Evolutionary conservation across 2,113 vertebrate genomes (phyloP), one percentile per base, ranked within the genome.

Genomic region (Psilopsiagon aurifrons): DNA sequence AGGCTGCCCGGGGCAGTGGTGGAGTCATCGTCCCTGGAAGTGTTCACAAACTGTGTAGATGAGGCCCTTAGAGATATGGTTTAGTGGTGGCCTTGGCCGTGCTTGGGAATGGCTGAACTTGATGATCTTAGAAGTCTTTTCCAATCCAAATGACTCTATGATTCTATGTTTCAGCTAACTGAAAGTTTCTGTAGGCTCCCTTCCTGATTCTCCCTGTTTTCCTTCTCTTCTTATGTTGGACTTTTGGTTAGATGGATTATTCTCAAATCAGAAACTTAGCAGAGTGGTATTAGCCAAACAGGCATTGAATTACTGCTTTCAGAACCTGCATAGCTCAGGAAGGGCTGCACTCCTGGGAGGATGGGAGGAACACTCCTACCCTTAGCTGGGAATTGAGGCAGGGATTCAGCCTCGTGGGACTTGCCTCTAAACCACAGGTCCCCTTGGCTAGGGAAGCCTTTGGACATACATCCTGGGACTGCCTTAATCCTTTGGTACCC

Each of bases 401-500:
- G n/a, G 2, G 7, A 55, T 79, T 76, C 76, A 77, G 43, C 47
- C 66, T 71, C 47, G 2, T 5, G 15, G 77, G 64, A n/a, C 15
- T 70, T 67, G 74, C 39, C 73, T 70, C 62, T 29, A 35, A 60
- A 71, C 13, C 27, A 6, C 46, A 43, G 43, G 28, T 77, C 28
- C 57, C 10, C 33, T 23, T 8, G 17, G 33, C 25, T 62, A 54
- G 43, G 16, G 10, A 71, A 87, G 71, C 62, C 62, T 71, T 64
- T 0, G 0, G 60, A 11, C 39, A 7, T 7, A 20, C 4, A 0
- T 52, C 41, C 57, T 4, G 4, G 74, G 47, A 7, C 47, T 67
- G 3, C 37, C 80, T 37, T 31, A 62, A 85, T 37, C 82, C 78
- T 69, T 73, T 23, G 43, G 14, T 41, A 69, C 29, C 35, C 69